phyloP scores from a whole-genome alignment of 2,797 vertebrate species.

The Rhinatrema bivittatum region DNA sequence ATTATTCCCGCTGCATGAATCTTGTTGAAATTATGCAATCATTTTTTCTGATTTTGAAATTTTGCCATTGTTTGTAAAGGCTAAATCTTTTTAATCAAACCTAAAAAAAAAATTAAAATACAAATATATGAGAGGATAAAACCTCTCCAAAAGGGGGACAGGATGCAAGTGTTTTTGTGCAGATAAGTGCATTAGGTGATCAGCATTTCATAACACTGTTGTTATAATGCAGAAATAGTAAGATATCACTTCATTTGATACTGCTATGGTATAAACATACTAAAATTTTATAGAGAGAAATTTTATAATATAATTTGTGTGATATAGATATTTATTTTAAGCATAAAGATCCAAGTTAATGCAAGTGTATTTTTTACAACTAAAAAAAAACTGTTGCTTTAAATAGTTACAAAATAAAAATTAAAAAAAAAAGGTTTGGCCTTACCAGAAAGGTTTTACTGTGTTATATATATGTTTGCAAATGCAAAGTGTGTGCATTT shows the following conservation, averaged over 20 bases:
- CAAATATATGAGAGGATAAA: not conserved
- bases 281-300: constrained; percentile 66
- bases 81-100: constrained; percentile 62
- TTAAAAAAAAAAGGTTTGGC: constrained; percentile 57
- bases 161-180: not conserved
- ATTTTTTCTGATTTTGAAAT: constrained; percentile 47
- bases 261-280: constrained; percentile 50
- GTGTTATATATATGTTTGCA: constrained; percentile 57
- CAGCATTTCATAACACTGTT: constrained; percentile 1
- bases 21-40: constrained; percentile 37
- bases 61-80: constrained; percentile 57
- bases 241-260: constrained; percentile 57
- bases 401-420: constrained; percentile 43
- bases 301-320: constrained; percentile 64
- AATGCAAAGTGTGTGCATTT: constrained; percentile 50
- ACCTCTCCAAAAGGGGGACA: not conserved
- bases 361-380: constrained; percentile 55
- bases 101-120: constrained; percentile 19
- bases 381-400: constrained; percentile 54
- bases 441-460: constrained; percentile 56
- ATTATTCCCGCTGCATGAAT: constrained; percentile 41
- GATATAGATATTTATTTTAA: constrained; percentile 67
- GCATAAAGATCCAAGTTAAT: constrained; percentile 45
- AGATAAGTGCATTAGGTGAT: not conserved
- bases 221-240: constrained; percentile 57